A percentile compares a stretch with the other conserved stretches of the same genome.
Evolutionary conservation across 1,140 invertebrate genomes (phyloP).

Genomic region (Drosophila navojoa): DNA sequence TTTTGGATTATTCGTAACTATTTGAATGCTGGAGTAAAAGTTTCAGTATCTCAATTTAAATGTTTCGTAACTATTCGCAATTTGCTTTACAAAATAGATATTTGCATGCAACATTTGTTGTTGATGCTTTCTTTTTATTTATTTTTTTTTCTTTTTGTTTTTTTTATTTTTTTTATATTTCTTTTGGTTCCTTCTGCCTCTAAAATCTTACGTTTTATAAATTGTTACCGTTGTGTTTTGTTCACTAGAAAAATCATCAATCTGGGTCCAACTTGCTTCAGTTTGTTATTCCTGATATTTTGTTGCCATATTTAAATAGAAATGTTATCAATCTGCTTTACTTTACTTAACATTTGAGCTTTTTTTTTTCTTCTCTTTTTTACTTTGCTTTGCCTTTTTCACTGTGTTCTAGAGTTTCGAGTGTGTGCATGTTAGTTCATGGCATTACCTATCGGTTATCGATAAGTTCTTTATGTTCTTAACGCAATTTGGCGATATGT

Average conservation of each 20-base stretch:
- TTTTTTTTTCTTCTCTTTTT: conserved; percentile 13
- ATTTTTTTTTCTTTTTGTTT: no score
- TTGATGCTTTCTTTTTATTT: conserved; percentile 22
- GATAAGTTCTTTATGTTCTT: conserved; percentile 37
- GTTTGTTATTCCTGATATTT: conserved; percentile 76
- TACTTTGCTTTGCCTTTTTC: conserved; percentile 17
- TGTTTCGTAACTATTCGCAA: conserved; percentile 47
- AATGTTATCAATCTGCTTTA: conserved; percentile 23
- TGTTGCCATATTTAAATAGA: conserved; percentile 63
- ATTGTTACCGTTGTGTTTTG: conserved; percentile 41
- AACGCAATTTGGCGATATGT: conserved; percentile 73
- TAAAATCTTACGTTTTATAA: conserved; percentile 75
- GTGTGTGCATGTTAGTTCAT: conserved; percentile 28
- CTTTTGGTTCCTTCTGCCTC: conserved; percentile 69
- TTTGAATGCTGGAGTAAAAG: conserved; percentile 72
- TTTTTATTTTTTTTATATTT: not conserved
- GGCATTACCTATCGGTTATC: conserved; percentile 39
- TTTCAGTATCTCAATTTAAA: conserved; percentile 59
- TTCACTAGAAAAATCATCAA: conserved; percentile 61
- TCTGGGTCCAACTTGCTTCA: conserved; percentile 78
- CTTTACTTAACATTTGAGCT: conserved; percentile 2
- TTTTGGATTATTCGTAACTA: conserved; percentile 55
- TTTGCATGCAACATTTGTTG: conserved; percentile 38
- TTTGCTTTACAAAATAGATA: conserved; percentile 76
- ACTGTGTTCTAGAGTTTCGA: conserved; percentile 9